phyloP scores from a whole-genome alignment of 1,140 invertebrate species.

The Drosophila bocqueti region DNA sequence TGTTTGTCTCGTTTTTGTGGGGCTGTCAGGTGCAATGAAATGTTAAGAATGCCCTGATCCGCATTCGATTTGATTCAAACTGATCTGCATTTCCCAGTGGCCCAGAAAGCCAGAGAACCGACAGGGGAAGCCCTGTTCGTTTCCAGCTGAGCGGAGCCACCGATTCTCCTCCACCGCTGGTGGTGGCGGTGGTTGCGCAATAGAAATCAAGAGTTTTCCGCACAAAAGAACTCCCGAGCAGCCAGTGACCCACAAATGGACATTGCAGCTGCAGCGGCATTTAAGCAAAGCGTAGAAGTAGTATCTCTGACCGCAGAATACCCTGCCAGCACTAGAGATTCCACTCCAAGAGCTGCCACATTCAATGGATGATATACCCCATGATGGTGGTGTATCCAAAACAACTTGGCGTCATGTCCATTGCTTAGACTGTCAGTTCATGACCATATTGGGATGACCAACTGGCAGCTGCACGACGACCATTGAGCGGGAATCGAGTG shows the following conservation, averaged over 20 bases:
- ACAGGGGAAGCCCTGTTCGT: constrained; percentile 10
- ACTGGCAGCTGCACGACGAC: constrained; percentile 47
- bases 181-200: constrained; percentile 44
- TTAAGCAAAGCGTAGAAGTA: background rate
- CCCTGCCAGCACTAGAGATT: constrained; percentile 5
- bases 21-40: constrained; percentile 38
- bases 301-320: background rate
- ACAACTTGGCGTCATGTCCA: constrained; percentile 47
- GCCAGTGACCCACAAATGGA: constrained; percentile 66
- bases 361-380: constrained; percentile 1
- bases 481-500: constrained; percentile 48
- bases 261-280: constrained; percentile 19
- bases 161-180: constrained; percentile 10
- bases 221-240: constrained; percentile 34
- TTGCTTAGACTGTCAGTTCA: constrained; percentile 20
- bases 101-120: constrained; percentile 26
- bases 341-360: background rate
- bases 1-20: background rate
- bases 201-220: constrained; percentile 65
- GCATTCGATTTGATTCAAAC: constrained; percentile 41
- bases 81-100: constrained; percentile 43
- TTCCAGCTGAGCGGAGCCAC: constrained; percentile 33
- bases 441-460: constrained; percentile 61
- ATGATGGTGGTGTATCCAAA: constrained; percentile 12
- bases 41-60: constrained; percentile 47